Conservation (phyloP, 2,113 vertebrate species). For the Nicator chloris region DNA sequence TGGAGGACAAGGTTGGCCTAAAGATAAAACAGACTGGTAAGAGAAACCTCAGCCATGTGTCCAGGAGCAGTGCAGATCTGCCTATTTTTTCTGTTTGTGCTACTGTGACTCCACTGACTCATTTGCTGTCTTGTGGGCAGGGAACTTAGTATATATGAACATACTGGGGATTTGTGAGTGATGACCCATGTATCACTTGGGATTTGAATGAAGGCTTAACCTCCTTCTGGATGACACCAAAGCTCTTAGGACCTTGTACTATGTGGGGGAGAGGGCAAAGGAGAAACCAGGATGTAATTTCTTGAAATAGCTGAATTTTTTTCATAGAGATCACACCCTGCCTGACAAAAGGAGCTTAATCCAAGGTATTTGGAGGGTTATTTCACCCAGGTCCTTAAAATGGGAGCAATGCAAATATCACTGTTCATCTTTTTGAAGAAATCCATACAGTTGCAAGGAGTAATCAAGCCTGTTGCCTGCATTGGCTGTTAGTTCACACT, state of each 20-base stretch:
- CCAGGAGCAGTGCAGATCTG: background rate
- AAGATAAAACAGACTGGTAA: conserved; percentile 85
- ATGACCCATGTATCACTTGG: background rate
- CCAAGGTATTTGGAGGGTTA: background rate
- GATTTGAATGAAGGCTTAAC: background rate
- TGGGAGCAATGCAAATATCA: background rate
- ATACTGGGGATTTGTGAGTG: background rate
- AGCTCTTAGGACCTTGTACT: background rate
- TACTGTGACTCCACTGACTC: background rate
- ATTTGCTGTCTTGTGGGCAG: background rate
- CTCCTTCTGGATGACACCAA: background rate
- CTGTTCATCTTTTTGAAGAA: background rate
- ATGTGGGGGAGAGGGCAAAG: background rate
- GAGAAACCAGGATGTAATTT: background rate
- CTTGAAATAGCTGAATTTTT: background rate
- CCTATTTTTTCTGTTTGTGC: background rate
- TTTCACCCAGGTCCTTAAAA: background rate
- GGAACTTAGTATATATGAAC: background rate
- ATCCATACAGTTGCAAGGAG: background rate
- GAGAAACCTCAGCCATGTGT: background rate
- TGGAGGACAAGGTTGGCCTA: conserved; percentile 84
- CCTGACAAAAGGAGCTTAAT: background rate
- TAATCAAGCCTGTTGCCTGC: background rate
- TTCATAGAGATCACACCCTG: background rate
- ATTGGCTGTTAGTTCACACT: background rate